A percentile compares a stretch with the other conserved stretches of the same genome.
These are phyloP conservation scores for Knipowitschia caucasica DNA, from an alignment of 2,797 vertebrate genomes.

Conservation along the genomic window DNA sequence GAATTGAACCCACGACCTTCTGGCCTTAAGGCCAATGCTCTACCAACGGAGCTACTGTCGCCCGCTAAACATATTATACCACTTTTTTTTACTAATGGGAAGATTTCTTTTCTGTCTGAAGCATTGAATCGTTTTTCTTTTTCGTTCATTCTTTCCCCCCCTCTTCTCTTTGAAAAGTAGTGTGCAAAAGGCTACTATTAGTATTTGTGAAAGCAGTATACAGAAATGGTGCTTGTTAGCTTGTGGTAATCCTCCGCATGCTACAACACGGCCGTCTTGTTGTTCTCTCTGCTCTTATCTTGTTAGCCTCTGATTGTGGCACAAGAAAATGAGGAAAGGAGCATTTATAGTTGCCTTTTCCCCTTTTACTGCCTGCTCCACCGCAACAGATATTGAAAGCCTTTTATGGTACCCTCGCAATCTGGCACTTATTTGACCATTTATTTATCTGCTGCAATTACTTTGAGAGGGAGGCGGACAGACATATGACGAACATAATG, in stretches of 20 bases:
- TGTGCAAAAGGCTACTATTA: slow-evolving; percentile 48
- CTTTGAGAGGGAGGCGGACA: slow-evolving; percentile 27
- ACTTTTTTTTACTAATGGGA: slow-evolving; percentile 42
- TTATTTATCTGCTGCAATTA: slow-evolving; percentile 67
- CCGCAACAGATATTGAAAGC: slow-evolving; percentile 67
- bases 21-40: too few species aligned
- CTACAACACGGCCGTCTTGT: slow-evolving; percentile 33
- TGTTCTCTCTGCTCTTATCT: slow-evolving; percentile 64
- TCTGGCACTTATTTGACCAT: slow-evolving; percentile 55
- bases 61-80: slow-evolving; percentile 33
- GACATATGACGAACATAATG: slow-evolving; percentile 38
- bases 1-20: too few species aligned
- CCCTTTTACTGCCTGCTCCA: slow-evolving; percentile 53
- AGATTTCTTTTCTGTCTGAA: slow-evolving; percentile 50
- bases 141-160: neutral
- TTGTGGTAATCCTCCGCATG: slow-evolving; percentile 51
- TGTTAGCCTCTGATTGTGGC: slow-evolving; percentile 59
- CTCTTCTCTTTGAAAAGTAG: slow-evolving; percentile 31
- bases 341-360: slow-evolving; percentile 41
- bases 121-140: slow-evolving; percentile 12
- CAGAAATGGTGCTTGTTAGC: slow-evolving; percentile 55
- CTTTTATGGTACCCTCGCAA: slow-evolving; percentile 60
- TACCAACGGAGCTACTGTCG: too few species aligned
- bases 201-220: slow-evolving; percentile 44
- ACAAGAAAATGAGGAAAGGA: slow-evolving; percentile 54